A percentile compares a stretch with the other conserved stretches of the same genome.
Evolutionary conservation across 2,113 vertebrate species (phyloP).

Genomic region (Gallinago undulata): DNA sequence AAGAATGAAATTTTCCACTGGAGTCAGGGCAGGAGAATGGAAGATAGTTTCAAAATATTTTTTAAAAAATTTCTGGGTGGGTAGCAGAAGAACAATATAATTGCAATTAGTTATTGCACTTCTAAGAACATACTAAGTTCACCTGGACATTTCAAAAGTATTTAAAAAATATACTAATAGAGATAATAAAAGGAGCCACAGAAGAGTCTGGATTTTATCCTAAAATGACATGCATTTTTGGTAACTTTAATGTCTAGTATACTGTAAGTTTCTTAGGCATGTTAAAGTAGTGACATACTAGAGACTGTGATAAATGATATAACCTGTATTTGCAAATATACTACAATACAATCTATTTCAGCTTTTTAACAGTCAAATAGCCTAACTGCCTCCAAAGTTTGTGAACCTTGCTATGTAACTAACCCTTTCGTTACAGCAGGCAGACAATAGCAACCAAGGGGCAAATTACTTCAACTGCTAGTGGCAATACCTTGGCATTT

Average conservation of each 20-base stretch:
- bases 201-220: background rate
- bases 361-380: background rate
- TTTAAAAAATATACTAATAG: background rate
- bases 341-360: background rate
- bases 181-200: background rate
- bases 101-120: background rate
- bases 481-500: background rate
- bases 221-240: background rate
- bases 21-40: background rate
- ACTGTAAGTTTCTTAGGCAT: background rate
- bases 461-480: background rate
- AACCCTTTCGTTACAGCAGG: background rate
- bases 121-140: background rate
- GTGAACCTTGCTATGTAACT: background rate
- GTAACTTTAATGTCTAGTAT: background rate
- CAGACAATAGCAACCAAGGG: background rate
- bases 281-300: background rate
- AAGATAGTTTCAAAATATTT: background rate
- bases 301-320: background rate
- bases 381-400: background rate
- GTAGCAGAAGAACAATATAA: background rate
- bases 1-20: slow-evolving; percentile 57
- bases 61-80: background rate
- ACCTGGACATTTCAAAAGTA: background rate
- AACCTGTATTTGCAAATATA: background rate